These are phyloP conservation scores for Enteromius anoplus DNA, from an alignment of 2,797 vertebrate species.

Conservation along the genomic window DNA sequence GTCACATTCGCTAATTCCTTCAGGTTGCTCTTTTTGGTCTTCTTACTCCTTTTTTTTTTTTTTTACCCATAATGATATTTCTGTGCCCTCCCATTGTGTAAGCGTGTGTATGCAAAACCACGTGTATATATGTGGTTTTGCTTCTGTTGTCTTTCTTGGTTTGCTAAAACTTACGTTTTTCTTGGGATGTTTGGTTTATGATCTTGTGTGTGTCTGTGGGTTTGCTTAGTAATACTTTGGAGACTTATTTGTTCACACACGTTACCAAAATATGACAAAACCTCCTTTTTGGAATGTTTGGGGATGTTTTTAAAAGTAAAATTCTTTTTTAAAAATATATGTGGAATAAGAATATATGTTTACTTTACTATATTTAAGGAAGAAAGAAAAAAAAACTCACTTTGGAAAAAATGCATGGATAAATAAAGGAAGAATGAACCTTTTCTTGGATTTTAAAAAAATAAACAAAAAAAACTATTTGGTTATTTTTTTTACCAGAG, in stretches of 20 bases:
- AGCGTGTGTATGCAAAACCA: constrained; percentile 7
- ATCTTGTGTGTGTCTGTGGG: background rate
- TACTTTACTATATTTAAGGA: background rate
- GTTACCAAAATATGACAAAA: constrained; percentile 11
- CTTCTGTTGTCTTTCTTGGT: constrained; percentile 11
- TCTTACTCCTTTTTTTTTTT: background rate
- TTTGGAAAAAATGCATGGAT: background rate
- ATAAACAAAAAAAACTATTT: background rate
- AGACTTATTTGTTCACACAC: background rate
- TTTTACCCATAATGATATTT: constrained; percentile 28
- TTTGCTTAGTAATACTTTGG: constrained; percentile 16
- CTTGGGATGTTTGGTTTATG: constrained; percentile 17
- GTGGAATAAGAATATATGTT: background rate
- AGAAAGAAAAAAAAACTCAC: background rate
- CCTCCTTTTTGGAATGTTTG: background rate
- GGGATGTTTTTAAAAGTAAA: background rate
- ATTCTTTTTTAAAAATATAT: background rate
- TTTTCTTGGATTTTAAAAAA: background rate
- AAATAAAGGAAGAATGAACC: background rate
- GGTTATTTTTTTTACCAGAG: background rate
- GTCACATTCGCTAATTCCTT: constrained; percentile 17
- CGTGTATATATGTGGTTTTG: constrained; percentile 29
- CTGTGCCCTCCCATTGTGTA: constrained; percentile 10
- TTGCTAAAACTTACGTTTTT: background rate
- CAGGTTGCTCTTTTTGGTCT: background rate